Conservation (phyloP, 2,797 vertebrate species). For the Lepilemur ruficaudatus region DNA sequence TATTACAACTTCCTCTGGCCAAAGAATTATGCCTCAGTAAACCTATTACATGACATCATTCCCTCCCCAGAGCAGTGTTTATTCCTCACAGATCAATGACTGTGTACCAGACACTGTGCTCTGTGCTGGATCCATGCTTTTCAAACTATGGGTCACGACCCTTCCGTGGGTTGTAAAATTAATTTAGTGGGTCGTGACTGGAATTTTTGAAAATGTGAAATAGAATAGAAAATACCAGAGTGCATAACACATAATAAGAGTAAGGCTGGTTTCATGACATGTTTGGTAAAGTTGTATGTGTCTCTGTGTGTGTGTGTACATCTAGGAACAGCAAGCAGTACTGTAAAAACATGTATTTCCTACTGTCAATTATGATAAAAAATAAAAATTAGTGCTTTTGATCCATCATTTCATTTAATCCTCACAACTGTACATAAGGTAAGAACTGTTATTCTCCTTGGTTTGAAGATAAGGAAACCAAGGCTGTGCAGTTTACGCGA, state of each 20-base stretch:
- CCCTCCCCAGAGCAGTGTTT: neutral
- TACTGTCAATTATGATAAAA: neutral
- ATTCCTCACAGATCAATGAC: neutral
- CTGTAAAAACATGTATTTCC: neutral
- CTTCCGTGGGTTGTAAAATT: neutral
- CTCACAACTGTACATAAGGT: neutral
- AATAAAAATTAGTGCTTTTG: neutral
- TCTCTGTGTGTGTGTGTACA: neutral
- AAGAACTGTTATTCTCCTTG: neutral
- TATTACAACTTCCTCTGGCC: slow-evolving; percentile 19
- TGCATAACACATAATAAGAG: neutral
- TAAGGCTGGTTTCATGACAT: neutral
- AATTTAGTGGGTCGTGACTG: neutral
- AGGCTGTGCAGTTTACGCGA: neutral
- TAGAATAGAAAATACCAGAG: neutral
- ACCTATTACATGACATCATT: neutral
- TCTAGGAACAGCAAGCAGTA: neutral
- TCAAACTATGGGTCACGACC: neutral
- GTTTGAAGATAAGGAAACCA: neutral
- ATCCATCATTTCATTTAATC: neutral
- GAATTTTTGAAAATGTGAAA: neutral
- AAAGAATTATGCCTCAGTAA: neutral
- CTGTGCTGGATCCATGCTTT: neutral
- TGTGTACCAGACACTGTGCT: neutral
- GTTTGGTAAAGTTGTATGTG: neutral